Base-by-base conservation (phyloP, 1,140 invertebrate genomes). In the Elysia chlorotica region DNA sequence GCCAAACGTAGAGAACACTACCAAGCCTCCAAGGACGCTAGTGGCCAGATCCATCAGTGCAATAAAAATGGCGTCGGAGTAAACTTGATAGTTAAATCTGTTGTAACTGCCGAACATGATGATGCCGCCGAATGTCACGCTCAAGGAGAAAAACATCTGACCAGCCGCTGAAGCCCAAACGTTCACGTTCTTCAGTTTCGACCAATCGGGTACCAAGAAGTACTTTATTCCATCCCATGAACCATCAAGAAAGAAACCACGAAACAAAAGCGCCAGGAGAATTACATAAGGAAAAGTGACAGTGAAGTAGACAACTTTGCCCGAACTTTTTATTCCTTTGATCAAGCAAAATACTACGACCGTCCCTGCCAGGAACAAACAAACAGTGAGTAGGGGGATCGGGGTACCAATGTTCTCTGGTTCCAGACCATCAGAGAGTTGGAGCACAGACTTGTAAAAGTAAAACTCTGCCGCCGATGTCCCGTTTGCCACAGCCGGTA, bases 311-410 rank as follows among this genome's bases (percentile, higher is more conserved):
- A 82, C 81, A 77, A 94, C 93, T 89, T 98, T 98, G 72, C 96
- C 95, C 0, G 96, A 97, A 1, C 95, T 97, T 19, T 96, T 96
- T 48, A 99, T 98, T 30, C 97, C 97, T 87, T 98, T 98, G 66
- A 97, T 96, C 92, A 99, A 97, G 87, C 96, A 98, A 85, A 97
- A 91, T 82, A 98, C 98, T 61, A 98, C 95, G 6, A 99, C 88
- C 33, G 96, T 92, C 97, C 97, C 99, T 35, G 96, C 94, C 0
- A 97, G 89, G 0, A 97, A 89, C 17, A 99, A 89, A 31, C 94
- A 94, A 19, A 96, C 81, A 0, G 93, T 94, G 65, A 99, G 95
- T 82, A 95, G 94, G 91, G 93, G 97, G 86, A 97, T 96, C 83
- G 99, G 97, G 1, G 88, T 89, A 79, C 94, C 91, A 0, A 95